These are phyloP conservation scores for Amblyornis subalaris DNA, from an alignment of 2,113 vertebrate species.

Conservation along the genomic window DNA sequence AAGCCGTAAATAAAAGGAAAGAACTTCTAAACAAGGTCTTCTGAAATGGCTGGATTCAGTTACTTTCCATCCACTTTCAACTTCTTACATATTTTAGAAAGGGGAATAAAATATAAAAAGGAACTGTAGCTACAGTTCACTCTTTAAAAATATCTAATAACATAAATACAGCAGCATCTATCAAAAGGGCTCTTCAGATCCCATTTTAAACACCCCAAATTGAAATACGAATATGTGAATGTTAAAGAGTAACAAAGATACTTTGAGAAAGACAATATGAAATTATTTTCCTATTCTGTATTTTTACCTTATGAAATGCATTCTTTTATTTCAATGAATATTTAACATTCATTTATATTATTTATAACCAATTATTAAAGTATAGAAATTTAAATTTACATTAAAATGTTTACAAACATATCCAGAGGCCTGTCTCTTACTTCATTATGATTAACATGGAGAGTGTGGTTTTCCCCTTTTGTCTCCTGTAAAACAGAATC, in stretches of 20 bases:
- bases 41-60: background rate
- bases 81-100: background rate
- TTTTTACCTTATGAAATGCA: background rate
- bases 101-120: background rate
- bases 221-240: background rate
- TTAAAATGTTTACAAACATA: background rate
- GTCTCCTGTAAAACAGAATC: background rate
- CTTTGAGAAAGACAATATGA: background rate
- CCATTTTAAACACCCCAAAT: background rate
- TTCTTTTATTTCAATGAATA: background rate
- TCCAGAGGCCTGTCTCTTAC: background rate
- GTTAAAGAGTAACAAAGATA: background rate
- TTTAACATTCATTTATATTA: background rate
- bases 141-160: background rate
- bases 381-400: background rate
- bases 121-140: background rate
- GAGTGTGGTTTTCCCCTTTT: background rate
- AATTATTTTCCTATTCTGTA: background rate
- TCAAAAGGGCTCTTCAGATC: background rate
- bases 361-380: background rate
- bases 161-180: background rate
- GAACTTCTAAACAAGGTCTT: background rate
- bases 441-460: background rate
- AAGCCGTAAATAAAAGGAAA: background rate
- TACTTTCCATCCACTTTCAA: background rate